Evolutionary conservation across 1,140 invertebrate genomes (phyloP).

Genomic region (Gyrodactylus bullatarudis): DNA sequence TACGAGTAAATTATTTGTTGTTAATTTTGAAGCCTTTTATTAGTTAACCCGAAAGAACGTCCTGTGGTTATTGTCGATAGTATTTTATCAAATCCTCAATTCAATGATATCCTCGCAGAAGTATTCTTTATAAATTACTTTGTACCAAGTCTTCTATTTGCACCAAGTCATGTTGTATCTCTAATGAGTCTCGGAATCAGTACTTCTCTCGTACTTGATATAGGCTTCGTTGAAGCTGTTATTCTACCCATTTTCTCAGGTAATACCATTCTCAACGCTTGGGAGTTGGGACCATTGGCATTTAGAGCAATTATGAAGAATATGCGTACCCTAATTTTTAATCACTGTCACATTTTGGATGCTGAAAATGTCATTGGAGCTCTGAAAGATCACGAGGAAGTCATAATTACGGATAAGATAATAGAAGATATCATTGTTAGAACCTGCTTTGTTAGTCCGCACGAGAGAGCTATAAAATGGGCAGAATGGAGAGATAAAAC

Average conservation of each 20-base stretch:
- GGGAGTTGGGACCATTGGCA: conserved; percentile 38
- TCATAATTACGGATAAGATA: background rate
- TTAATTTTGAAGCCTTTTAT: conserved; percentile 30
- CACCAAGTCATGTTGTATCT: conserved; percentile 41
- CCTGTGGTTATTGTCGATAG: conserved; percentile 61
- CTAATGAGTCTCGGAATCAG: conserved; percentile 37
- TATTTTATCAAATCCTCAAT: conserved; percentile 38
- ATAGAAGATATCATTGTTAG: background rate
- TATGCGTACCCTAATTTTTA: background rate
- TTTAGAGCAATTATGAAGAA: conserved; percentile 12
- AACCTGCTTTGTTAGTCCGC: conserved; percentile 42
- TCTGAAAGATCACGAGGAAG: background rate
- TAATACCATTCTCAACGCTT: conserved; percentile 40
- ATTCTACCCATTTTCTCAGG: conserved; percentile 37
- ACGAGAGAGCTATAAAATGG: conserved; percentile 34
- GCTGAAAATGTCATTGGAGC: background rate
- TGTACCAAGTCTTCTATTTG: conserved; percentile 32
- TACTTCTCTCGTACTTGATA: conserved; percentile 44
- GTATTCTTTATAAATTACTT: conserved; percentile 51
- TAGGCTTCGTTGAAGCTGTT: conserved; percentile 45
- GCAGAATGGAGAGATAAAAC: conserved; percentile 26
- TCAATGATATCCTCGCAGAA: conserved; percentile 49
- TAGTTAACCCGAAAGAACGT: conserved; percentile 63
- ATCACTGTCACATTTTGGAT: background rate
- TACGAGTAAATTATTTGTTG: conserved; percentile 31